phyloP scores from a whole-genome alignment of 2,797 vertebrate species.

The Notamacropus eugenii region DNA sequence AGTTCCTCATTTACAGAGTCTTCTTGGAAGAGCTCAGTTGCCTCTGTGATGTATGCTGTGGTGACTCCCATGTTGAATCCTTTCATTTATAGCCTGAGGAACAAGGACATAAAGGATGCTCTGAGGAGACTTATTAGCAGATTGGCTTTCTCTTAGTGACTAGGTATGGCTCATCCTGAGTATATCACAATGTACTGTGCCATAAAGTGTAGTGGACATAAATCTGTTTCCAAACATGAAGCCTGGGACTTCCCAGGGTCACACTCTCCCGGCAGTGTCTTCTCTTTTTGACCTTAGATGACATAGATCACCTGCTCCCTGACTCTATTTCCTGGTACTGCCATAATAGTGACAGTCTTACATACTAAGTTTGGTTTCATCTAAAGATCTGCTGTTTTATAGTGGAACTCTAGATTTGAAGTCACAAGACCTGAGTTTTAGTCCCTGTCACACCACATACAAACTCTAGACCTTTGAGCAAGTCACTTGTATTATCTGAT shows the following conservation, averaged over 20 bases:
- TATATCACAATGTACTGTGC: too few relatives aligned
- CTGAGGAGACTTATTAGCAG: background rate
- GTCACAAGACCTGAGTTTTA: background rate
- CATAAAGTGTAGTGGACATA: too few relatives aligned
- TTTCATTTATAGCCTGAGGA: too few relatives aligned
- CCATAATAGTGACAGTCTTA: too few relatives aligned
- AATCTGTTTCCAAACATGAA: too few relatives aligned
- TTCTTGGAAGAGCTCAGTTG: background rate
- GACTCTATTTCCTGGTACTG: too few relatives aligned
- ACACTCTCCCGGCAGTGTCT: background rate
- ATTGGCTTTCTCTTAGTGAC: too few relatives aligned
- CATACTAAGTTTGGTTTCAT: too few relatives aligned
- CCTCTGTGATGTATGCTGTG: slow-evolving; percentile 1
- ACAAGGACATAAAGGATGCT: too few relatives aligned
- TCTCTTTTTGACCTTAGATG: background rate
- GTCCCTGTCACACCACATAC: too few relatives aligned
- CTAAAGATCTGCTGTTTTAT: background rate
- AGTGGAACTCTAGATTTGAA: background rate
- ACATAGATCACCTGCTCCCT: background rate
- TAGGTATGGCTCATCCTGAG: too few relatives aligned
- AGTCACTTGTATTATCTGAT: background rate
- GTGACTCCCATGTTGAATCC: background rate
- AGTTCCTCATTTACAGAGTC: slow-evolving; percentile 9
- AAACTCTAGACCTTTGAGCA: background rate
- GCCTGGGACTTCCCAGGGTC: background rate